Evolutionary conservation across 1,140 invertebrate species (phyloP), one percentile per base, ranked within the genome.

Genomic region (Euura saliciscinereae): DNA sequence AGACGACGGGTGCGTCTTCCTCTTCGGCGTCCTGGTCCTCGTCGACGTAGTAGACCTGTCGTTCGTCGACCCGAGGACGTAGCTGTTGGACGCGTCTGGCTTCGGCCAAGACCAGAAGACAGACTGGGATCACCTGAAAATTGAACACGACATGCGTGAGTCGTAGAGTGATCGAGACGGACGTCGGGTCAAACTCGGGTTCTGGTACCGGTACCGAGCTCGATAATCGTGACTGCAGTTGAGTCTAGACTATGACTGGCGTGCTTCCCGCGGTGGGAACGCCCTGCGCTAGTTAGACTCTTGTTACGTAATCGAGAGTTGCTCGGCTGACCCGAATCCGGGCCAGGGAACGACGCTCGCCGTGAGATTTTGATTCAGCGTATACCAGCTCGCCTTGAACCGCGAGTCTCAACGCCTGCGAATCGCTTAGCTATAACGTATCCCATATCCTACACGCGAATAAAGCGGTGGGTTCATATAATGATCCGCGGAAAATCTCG

Each of bases 341-440:
- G 74, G 78, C 77, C 77, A 82, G 79, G 75, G 74, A 66, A 77
- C 76, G 74, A 13, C 51, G 13, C 74, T 75, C 82, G 86, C 80
- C 86, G 86, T 87, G 86, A 86, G 85, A 87, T 87, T 85, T 76
- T 80, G 83, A 85, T 85, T 79, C 83, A 85, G 83, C 84, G 76
- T 79, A 67, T 76, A 75, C 76, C 76, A 73, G 80, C 75, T 85
- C 85, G 85, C 84, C 83, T 85, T 86, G 83, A 85, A 85, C 82
- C 81, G 80, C 73, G 72, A 28, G 28, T 28, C 28, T 28, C 28
- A 70, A 43, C 59, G 68, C 66, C 67, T 74, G 73, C 77, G 75
- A 80, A 77, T 75, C 51, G 51, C 3, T 28, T 28, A 28, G 28
- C 28, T 28, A 28, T 28, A 28, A 28, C 28, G 28, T 28, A 28